phyloP scores from a whole-genome alignment of 2,888 invertebrate genomes.

The Leptopilina myrica region DNA sequence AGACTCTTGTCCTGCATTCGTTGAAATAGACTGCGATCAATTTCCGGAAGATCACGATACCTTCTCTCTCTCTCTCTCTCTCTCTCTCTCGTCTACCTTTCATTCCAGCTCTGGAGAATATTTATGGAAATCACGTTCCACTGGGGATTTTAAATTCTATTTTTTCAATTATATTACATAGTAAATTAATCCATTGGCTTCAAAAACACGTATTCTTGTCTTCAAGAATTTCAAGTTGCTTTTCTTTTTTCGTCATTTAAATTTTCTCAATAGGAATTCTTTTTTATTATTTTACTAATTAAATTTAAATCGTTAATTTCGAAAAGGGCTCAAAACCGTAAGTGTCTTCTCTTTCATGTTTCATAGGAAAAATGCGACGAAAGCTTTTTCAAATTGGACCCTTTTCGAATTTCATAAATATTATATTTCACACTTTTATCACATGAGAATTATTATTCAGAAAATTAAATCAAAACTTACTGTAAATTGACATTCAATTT shows the following conservation, averaged over 20 bases:
- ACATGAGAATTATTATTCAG: too few relatives aligned
- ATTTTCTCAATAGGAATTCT: not conserved
- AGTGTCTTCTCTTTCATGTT: too few relatives aligned
- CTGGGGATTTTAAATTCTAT: not conserved
- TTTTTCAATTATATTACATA: not conserved
- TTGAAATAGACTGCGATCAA: constrained; percentile 29
- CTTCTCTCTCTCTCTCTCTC: constrained; percentile 13
- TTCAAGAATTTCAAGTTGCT: not conserved
- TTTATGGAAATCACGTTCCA: constrained; percentile 5
- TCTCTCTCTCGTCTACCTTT: constrained; percentile 19
- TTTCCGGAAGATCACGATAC: constrained; percentile 35
- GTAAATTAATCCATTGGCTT: not conserved
- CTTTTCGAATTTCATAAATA: too few relatives aligned
- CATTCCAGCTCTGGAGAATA: not conserved
- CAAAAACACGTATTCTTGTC: constrained; percentile 3
- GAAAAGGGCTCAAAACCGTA: too few relatives aligned
- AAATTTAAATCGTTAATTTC: too few relatives aligned
- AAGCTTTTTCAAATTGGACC: too few relatives aligned
- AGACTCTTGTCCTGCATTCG: constrained; percentile 32
- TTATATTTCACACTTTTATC: too few relatives aligned
- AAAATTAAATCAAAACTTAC: too few relatives aligned
- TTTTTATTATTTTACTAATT: too few relatives aligned
- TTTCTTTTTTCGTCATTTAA: not conserved
- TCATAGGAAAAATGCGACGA: too few relatives aligned
- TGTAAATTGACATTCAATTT: too few relatives aligned